Evolutionary conservation across 2,797 vertebrate genomes (phyloP), one percentile per base, ranked within the genome.

Genomic region (Aeoliscus strigatus): DNA sequence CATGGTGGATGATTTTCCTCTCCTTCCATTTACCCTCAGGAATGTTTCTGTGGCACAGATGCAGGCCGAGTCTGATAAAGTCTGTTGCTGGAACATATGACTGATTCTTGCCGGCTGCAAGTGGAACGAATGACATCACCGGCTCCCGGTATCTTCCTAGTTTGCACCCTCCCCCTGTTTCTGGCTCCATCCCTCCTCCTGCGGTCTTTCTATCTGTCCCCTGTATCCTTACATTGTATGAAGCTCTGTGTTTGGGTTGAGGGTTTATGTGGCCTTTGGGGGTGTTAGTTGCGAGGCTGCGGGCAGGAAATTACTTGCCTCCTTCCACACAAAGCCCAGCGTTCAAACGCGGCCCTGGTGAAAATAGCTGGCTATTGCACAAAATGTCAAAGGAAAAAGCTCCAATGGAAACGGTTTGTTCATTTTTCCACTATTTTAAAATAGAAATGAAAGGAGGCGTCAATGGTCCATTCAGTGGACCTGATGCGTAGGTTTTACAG

Each of bases 101-200:
- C 67, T 71, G 65, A 65, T 44, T 72, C 71, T 69, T 63, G 65
- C 77, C 64, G 75, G 66, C 57, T 77, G 71, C 59, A 62, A 64
- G 27, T 84, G 85, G 86, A 88, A 87, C 69, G 84, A 82, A 86
- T 89, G 72, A 89, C 83, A 83, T 86, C 83, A 89, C 57, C 34
- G 54, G 40, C 66, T 74, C 46, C 14, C 18, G 40, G 71, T 82
- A 84, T 85, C 80, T 60, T 46, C 34, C 17, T 52, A 32, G 62
- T 41, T 12, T 24, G 12, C 39, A 27, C 31, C n/a, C 51, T 51
- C 47, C 44, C 13, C 33, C 21, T 27, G n/a, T 34, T 51, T 60
- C 53, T 28, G 27, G 39, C 48, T 47, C 41, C 27, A 51, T 48
- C 51, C 40, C 45, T 45, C 34, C 42, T 41, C 26, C 14, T 66